Conservation (phyloP, 2,888 invertebrate genomes). For the Pristionchus maxplancki region DNA sequence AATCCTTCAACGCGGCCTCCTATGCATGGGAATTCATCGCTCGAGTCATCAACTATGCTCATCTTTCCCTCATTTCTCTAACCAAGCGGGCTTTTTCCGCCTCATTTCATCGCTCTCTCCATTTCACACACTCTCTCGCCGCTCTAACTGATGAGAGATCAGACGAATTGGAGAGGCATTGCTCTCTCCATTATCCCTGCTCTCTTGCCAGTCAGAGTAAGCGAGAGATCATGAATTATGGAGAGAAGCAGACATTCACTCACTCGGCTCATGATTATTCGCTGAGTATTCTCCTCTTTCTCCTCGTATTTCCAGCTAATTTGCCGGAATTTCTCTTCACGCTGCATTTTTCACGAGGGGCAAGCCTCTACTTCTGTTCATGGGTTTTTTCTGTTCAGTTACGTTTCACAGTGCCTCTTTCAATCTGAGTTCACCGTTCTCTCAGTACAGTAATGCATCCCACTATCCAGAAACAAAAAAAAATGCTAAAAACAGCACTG, state of each 20-base stretch:
- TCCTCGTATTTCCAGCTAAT: background rate
- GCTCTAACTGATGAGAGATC: too few species aligned
- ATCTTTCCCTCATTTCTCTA: slow-evolving; percentile 4
- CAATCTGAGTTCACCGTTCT: too few species aligned
- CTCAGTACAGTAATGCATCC: too few species aligned
- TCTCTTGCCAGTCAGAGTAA: background rate
- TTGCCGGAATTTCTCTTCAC: slow-evolving; percentile 13
- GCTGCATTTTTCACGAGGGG: background rate
- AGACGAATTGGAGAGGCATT: background rate
- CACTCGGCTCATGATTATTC: slow-evolving; percentile 28
- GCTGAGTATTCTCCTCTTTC: background rate
- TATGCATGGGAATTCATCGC: slow-evolving; percentile 25
- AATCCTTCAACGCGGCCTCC: too few species aligned
- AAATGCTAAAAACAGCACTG: too few species aligned
- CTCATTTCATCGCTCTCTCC: background rate
- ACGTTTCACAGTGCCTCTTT: too few species aligned
- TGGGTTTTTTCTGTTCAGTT: background rate
- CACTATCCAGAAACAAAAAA: too few species aligned
- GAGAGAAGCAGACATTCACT: background rate
- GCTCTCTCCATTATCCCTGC: background rate
- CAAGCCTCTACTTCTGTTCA: background rate
- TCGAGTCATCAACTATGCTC: background rate
- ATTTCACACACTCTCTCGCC: background rate
- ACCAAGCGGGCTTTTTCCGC: background rate
- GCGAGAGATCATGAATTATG: background rate